Base-by-base conservation (phyloP, 2,113 vertebrate species). In the Alouatta palliata region DNA sequence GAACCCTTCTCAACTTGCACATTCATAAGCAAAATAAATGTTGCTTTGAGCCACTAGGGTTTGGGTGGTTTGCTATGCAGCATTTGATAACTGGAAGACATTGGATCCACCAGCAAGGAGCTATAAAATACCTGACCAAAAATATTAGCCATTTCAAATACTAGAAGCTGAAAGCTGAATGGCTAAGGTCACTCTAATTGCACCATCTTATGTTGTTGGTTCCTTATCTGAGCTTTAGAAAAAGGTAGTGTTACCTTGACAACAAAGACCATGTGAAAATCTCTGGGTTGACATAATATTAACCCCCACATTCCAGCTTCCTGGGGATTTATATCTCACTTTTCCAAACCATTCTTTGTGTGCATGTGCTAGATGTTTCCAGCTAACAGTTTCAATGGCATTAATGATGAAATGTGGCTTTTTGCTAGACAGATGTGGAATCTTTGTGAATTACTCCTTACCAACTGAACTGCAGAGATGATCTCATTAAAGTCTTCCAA, bases 321-420 rank as follows among this genome's bases (percentile, higher is more conserved):
- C 37, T 4, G 27, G 49, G 81, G 90, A 94, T 82, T 93, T 93
- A 47, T 86, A 87, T 96, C 84, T 94, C 85, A 66, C 35, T 94
- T 52, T 94, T 88, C 56, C 71, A 87, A 58, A 3, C 56, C 43
- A 82, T 14, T 32, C 17, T 81, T 58, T 52, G 45, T 68, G 35
- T 77, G 27, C 52, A 37, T 16, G 19, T 35, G 64, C 61, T 87
- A 84, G 71, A 80, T 80, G 25, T 70, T 85, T 94, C 87, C 86
- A 94, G 64, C 71, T 61, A 92, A 80, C 21, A 8, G 40, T 52
- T 96, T 79, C 61, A 45, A 11, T 54, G 54, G 54, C 61, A 70
- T 76, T 90, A 71, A 54, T 80, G 87, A 90, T 87, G 52, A 95
- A 93, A 94, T n/a, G 25, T 92, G 76, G 27, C 56, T 94, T 92